Conservation (phyloP, 2,888 invertebrate species). For the Hemaris fuciformis region DNA sequence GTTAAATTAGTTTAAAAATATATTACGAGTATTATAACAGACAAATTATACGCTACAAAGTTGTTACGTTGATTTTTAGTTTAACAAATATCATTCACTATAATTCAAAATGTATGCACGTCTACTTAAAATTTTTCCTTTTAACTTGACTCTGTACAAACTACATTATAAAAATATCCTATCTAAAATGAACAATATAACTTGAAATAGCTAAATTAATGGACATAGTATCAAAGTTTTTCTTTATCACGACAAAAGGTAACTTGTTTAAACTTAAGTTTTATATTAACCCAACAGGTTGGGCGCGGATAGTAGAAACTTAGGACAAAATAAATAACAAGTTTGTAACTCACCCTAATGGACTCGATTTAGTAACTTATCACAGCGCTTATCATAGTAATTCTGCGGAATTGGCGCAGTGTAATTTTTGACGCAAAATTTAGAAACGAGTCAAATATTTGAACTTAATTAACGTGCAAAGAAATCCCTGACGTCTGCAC, state of each 20-base stretch:
- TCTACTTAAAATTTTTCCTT: too few species aligned
- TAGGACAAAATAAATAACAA: constrained; percentile 28
- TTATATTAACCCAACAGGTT: constrained; percentile 12
- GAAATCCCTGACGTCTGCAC: background rate
- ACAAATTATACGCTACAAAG: too few species aligned
- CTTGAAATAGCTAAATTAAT: background rate
- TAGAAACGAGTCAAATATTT: constrained; percentile 24
- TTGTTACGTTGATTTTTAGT: too few species aligned
- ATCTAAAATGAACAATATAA: background rate
- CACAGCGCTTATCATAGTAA: constrained; percentile 41
- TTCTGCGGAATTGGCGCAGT: constrained; percentile 26
- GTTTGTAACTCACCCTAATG: constrained; percentile 25
- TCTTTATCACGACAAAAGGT: background rate
- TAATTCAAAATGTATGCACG: too few species aligned
- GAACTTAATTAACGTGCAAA: constrained; percentile 26
- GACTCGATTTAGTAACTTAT: constrained; percentile 29
- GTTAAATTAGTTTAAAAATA: too few species aligned
- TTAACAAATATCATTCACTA: too few species aligned
- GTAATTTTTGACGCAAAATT: constrained; percentile 20
- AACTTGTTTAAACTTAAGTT: constrained; percentile 13
- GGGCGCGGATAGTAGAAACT: constrained; percentile 25
- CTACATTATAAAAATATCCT: too few species aligned
- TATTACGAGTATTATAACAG: too few species aligned
- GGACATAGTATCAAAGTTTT: background rate
- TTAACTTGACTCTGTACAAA: too few species aligned